Conservation (phyloP, 1,140 invertebrate genomes). For the Drosophila pectinifera region DNA sequence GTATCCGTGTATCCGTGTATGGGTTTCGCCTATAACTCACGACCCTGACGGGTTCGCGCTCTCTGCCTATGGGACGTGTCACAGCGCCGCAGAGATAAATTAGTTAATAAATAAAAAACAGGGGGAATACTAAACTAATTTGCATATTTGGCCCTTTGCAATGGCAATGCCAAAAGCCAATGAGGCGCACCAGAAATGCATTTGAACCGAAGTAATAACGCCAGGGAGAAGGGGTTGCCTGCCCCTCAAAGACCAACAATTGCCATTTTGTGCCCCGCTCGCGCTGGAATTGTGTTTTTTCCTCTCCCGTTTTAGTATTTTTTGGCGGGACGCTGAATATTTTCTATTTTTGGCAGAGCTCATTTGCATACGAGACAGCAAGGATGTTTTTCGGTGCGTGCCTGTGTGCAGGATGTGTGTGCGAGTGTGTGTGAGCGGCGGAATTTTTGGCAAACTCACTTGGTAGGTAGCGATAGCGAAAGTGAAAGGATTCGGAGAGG, state of each 20-base stretch:
- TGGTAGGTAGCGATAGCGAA: constrained; percentile 76
- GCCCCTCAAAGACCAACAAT: constrained; percentile 43
- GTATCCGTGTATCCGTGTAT: constrained; percentile 21
- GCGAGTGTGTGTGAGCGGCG: constrained; percentile 52
- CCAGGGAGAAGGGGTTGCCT: constrained; percentile 7
- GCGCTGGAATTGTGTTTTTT: constrained; percentile 47
- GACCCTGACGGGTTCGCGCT: constrained; percentile 61
- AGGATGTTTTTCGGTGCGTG: constrained; percentile 32
- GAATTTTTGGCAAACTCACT: constrained; percentile 79
- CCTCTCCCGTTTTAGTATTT: constrained; percentile 9
- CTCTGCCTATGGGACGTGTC: constrained; percentile 72
- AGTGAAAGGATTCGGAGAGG: constrained; percentile 67
- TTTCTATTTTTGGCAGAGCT: constrained; percentile 60
- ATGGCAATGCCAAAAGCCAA: constrained; percentile 71
- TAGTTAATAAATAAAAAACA: constrained; percentile 78
- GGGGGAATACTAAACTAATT: constrained; percentile 70
- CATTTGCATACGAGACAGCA: constrained; percentile 77
- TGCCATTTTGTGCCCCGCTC: too few relatives aligned
- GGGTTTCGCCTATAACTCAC: constrained; percentile 74
- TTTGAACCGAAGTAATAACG: constrained; percentile 51
- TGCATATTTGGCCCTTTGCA: constrained; percentile 80
- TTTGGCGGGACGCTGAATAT: constrained; percentile 66
- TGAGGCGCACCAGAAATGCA: constrained; percentile 81
- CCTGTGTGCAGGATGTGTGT: constrained; percentile 16
- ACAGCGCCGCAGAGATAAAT: constrained; percentile 76